Evolutionary conservation across 1,140 invertebrate species (phyloP).

Genomic region (Zelostemma sp.): DNA sequence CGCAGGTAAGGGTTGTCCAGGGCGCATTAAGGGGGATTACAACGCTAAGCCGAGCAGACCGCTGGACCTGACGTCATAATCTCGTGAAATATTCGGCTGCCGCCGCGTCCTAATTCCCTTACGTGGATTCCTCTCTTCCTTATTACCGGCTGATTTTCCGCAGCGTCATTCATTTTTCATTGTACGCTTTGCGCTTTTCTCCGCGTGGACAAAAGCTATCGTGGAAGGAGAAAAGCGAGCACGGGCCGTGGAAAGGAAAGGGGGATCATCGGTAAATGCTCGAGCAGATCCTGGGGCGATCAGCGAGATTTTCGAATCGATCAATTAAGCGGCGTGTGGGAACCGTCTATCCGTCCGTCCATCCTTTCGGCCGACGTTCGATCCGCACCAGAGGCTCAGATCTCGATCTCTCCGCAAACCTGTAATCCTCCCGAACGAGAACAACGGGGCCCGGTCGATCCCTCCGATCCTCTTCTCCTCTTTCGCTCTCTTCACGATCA

Average conservation of each 20-base stretch:
- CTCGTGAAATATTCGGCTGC: slow-evolving; percentile 65
- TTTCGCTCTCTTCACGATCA: slow-evolving; percentile 44
- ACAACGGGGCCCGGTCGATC: slow-evolving; percentile 41
- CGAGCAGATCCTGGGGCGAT: slow-evolving; percentile 60
- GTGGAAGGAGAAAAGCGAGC: no score
- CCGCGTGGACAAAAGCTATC: no score
- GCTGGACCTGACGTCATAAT: slow-evolving; percentile 69
- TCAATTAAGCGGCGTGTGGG: slow-evolving; percentile 71
- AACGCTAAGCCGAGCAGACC: slow-evolving; percentile 64
- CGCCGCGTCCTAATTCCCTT: slow-evolving; percentile 40
- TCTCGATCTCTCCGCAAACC: slow-evolving; percentile 68
- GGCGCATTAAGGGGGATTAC: slow-evolving; percentile 67
- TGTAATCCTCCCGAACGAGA: slow-evolving; percentile 62
- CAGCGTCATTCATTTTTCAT: slow-evolving; percentile 4
- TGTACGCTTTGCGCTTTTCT: neutral
- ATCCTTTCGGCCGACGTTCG: slow-evolving; percentile 49
- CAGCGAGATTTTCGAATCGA: slow-evolving; percentile 70
- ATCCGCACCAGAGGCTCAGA: slow-evolving; percentile 63
- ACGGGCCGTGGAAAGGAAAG: no score
- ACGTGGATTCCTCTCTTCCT: slow-evolving; percentile 20
- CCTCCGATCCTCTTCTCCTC: slow-evolving; percentile 25
- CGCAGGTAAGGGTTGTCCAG: slow-evolving; percentile 34
- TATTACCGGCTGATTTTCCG: slow-evolving; percentile 1
- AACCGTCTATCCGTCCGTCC: slow-evolving; percentile 61
- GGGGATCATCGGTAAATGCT: slow-evolving; percentile 41